Conservation (phyloP, 1,140 invertebrate species). For the Rhysida immarginata region DNA sequence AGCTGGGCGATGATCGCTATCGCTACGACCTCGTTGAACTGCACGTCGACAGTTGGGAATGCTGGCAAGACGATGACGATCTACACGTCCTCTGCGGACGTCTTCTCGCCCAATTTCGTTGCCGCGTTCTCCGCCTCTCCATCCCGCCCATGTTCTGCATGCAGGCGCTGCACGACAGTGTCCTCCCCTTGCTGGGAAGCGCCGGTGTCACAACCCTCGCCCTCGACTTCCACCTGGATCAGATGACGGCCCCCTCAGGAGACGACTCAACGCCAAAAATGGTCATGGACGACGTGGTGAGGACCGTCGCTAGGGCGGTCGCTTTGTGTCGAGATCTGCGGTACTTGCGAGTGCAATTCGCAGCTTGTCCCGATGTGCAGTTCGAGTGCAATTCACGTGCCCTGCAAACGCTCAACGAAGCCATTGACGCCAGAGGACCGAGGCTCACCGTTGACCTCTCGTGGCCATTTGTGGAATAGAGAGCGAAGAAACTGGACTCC, state of each 20-base stretch:
- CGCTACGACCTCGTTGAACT: slow-evolving; percentile 2
- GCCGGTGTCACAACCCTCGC: slow-evolving; percentile 2
- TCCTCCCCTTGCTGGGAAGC: not conserved
- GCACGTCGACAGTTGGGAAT: slow-evolving; percentile 5
- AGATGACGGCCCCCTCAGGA: not conserved
- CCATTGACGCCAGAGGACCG: slow-evolving; percentile 3
- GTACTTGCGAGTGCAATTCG: slow-evolving; percentile 4
- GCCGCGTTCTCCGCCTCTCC: slow-evolving; percentile 3
- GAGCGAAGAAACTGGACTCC: not conserved
- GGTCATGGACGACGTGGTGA: slow-evolving; percentile 4
- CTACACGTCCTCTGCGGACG: not conserved
- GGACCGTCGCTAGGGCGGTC: not conserved
- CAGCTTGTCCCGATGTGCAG: slow-evolving; percentile 2
- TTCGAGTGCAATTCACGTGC: slow-evolving; percentile 3
- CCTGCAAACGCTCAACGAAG: slow-evolving; percentile 1
- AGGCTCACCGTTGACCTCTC: slow-evolving; percentile 2
- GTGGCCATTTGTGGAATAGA: slow-evolving; percentile 3
- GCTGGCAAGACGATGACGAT: slow-evolving; percentile 5
- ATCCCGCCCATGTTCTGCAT: slow-evolving; percentile 5
- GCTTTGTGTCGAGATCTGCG: not conserved
- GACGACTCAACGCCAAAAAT: not conserved
- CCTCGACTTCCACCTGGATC: slow-evolving; percentile 2
- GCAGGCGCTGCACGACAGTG: slow-evolving; percentile 3
- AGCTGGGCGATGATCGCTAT: not conserved
- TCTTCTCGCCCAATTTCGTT: slow-evolving; percentile 1